Percentiles rank a stretch among this genome's conserved stretches.
Conservation (phyloP, 2,888 invertebrate genomes). For the Pycnomerus fuliginosus region DNA sequence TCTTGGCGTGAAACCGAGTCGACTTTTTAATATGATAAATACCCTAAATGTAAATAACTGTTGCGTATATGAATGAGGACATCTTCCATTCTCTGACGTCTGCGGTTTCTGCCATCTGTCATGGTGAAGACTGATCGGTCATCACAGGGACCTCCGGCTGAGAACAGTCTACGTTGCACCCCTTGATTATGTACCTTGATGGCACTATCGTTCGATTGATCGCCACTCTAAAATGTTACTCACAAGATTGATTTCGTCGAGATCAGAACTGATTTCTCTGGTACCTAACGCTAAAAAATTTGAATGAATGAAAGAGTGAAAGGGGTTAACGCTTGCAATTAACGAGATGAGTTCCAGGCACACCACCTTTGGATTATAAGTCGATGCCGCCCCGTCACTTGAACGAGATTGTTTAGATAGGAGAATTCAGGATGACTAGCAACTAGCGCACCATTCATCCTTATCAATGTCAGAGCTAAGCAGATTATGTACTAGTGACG, state of each 20-base stretch:
- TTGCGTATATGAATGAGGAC: constrained; percentile 44
- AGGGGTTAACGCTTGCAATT: too few relatives aligned
- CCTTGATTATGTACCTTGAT: constrained; percentile 29
- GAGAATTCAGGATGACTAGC: constrained; percentile 50
- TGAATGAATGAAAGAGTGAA: too few relatives aligned
- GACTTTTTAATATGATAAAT: constrained; percentile 49
- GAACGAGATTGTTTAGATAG: too few relatives aligned
- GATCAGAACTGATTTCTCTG: too few relatives aligned
- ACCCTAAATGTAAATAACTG: constrained; percentile 40
- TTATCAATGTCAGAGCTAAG: constrained; percentile 62
- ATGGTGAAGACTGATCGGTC: constrained; percentile 52
- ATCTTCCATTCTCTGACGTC: constrained; percentile 46
- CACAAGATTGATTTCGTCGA: constrained; percentile 21
- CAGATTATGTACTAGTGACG: constrained; percentile 59
- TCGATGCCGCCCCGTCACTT: too few relatives aligned
- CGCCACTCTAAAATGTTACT: constrained; percentile 29
- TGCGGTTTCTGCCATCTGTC: constrained; percentile 51
- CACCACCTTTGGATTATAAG: too few relatives aligned
- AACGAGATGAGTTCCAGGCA: too few relatives aligned
- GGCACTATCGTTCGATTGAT: constrained; percentile 32
- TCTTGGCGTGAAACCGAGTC: constrained; percentile 43
- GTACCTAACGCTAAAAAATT: too few relatives aligned
- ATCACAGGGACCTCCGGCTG: constrained; percentile 47
- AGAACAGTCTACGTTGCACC: constrained; percentile 33
- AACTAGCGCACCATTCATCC: constrained; percentile 56